Evolutionary conservation across 2,797 vertebrate genomes (phyloP).

Genomic region (Pachyuromys duprasi): DNA sequence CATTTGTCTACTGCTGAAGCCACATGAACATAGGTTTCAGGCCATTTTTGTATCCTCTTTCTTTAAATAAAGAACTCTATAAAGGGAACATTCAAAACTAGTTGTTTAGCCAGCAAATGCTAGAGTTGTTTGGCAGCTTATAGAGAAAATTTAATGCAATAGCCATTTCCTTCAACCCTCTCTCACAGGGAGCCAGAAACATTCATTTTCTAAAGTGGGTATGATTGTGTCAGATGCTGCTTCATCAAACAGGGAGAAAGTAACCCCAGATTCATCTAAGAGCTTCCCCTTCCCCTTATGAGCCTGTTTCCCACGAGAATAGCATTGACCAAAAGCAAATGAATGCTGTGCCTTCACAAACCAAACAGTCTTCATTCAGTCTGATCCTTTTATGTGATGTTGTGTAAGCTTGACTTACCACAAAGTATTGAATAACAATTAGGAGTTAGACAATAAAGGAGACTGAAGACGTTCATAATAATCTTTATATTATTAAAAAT

Average conservation of each 20-base stretch:
- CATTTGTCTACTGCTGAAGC: background rate
- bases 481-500: background rate
- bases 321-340: constrained; percentile 19
- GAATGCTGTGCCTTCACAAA: constrained; percentile 17
- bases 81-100: constrained; percentile 16
- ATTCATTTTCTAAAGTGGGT: constrained; percentile 42
- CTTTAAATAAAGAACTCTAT: background rate
- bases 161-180: background rate
- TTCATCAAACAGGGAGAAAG: constrained; percentile 39
- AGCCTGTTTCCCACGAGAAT: constrained; percentile 40
- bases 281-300: background rate
- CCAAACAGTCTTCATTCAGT: background rate
- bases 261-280: constrained; percentile 31
- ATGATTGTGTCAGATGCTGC: background rate
- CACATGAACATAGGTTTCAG: background rate
- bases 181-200: background rate
- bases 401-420: background rate
- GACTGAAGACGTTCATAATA: background rate
- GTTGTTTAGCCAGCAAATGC: constrained; percentile 21
- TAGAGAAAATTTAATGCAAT: background rate
- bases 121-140: background rate
- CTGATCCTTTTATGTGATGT: background rate
- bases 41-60: background rate
- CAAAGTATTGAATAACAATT: background rate
- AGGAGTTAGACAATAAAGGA: constrained; percentile 36